Base-by-base conservation (phyloP, 2,797 vertebrate species). In the Clarias platycephalus region DNA sequence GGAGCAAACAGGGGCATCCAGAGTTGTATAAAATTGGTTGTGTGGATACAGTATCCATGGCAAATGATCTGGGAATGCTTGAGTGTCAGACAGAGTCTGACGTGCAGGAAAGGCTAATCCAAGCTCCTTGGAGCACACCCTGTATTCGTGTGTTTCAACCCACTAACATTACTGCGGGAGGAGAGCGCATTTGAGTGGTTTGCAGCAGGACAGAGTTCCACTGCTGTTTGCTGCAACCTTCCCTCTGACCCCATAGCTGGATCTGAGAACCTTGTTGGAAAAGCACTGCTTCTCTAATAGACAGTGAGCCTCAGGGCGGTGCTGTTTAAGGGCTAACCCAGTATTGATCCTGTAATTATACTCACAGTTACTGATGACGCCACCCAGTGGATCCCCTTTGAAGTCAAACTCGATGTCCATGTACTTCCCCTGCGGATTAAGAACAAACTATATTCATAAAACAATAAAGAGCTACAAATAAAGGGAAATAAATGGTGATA, bases 351-450 rank as follows among this genome's bases (percentile, higher is more conserved):
- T 88, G 49, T 79, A 86, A 82, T 85, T 80, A 87, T 95, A 99
- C 98, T 99, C 92, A 99, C 98, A 99, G 93, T 99, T 99, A 92
- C 98, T 99, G 94, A 99, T 99, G 91, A 99, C 98, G 92, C 98
- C 98, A 81, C 98, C 98, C 85, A 99, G 94, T 0, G 98, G 98
- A 90, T 99, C 98, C 44, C 98, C 98, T 94, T 98, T 99, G 93
- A 99, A 99, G 94, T 99, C 97, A 94, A 99, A 99, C 91, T 99
- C 98, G 28, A 99, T 98, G 92, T 99, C 98, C 98, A 99, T 99
- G 88, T 99, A 99, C 92, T 99, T 99, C 28, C 98, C 98, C 98
- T 99, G 93, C 75, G 67, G 89, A 95, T 83, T 90, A 93, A 57
- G 67, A 13, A 90, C 79, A 77, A 85, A 70, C 18, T 18, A 70